A percentile compares a stretch with the other conserved stretches of the same genome.
Conservation (phyloP, 1,140 invertebrate genomes). For the Condylostylus longicornis region DNA sequence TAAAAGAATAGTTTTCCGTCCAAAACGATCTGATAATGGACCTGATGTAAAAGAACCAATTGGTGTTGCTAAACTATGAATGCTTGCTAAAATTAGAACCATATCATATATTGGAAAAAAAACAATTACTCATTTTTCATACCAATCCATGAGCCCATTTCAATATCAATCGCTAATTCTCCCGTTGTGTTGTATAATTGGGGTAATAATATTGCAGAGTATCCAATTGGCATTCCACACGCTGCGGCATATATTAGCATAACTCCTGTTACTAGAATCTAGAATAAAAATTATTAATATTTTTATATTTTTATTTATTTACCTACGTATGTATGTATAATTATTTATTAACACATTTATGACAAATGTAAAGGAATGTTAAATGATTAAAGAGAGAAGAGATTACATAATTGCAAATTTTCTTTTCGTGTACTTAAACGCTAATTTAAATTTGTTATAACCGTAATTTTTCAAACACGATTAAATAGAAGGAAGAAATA, state of each 20-base stretch:
- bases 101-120: not conserved
- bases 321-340: no score
- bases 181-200: conserved; percentile 39
- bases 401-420: no score
- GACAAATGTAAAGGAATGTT: no score
- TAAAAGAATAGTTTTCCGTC: conserved; percentile 42
- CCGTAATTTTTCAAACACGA: no score
- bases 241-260: conserved; percentile 46
- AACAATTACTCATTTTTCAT: conserved; percentile 5
- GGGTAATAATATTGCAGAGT: conserved; percentile 48
- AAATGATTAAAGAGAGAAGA: no score
- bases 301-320: no score
- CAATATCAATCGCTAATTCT: conserved; percentile 34
- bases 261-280: conserved; percentile 51
- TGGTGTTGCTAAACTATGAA: conserved; percentile 50
- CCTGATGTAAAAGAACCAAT: conserved; percentile 47
- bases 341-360: no score
- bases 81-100: conserved; percentile 38
- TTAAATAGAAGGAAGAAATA: no score
- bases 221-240: conserved; percentile 55
- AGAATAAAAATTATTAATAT: conserved; percentile 8
- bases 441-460: no score
- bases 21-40: conserved; percentile 44
- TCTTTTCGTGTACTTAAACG: no score
- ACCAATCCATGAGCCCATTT: conserved; percentile 54